Evolutionary conservation across 2,113 vertebrate genomes (phyloP), one percentile per base, ranked within the genome.

Genomic region (Ochotona princeps): DNA sequence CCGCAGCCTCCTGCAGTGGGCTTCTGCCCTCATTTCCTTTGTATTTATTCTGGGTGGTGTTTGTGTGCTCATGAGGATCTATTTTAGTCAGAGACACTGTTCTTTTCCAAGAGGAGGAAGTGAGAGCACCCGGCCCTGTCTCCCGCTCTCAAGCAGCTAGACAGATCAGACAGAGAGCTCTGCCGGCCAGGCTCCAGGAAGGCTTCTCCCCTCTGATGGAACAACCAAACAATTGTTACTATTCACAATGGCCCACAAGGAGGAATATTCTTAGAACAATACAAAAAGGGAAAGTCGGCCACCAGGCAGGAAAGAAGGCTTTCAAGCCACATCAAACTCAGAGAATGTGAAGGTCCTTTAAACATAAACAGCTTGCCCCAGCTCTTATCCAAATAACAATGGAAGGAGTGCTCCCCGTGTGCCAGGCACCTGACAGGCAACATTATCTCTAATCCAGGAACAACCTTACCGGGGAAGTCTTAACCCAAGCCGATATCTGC

Each of bases 211-310:
- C 89, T 97, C 75, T 70, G 88, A 81, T 76, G 85, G 35, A 95
- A 73, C 76, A 84, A 86, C 90, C 95, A 96, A 78, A 92, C 96
- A 96, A 95, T 92, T 83, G 28, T 94, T 96, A 76, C 92, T 83
- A 83, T 94, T 96, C 89, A 97, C 97, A 97, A 95, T 93, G 74
- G 93, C 63, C 66, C 89, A 63, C 92, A 65, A 61, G 92, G 25
- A 91, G 17, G 65, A 83, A 4, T 20, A 44, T 96, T 95, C 96
- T 97, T 95, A 90, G 93, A 96, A 96, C 87, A 96, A 84, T 90
- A 93, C 93, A 88, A 95, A 96, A 97, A 96, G 79, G 86, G 80
- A 97, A 97, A 83, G 93, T 95, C 25, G 0, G 72, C 79, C 92
- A 96, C 23, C 69, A 23, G 26, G 89, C 91, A 93, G 97, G 96